Percentiles rank a stretch among this genome's conserved stretches.
These are phyloP conservation scores for Adelges cooleyi DNA, from an alignment of 1,140 invertebrate genomes.

Conservation along the genomic window DNA sequence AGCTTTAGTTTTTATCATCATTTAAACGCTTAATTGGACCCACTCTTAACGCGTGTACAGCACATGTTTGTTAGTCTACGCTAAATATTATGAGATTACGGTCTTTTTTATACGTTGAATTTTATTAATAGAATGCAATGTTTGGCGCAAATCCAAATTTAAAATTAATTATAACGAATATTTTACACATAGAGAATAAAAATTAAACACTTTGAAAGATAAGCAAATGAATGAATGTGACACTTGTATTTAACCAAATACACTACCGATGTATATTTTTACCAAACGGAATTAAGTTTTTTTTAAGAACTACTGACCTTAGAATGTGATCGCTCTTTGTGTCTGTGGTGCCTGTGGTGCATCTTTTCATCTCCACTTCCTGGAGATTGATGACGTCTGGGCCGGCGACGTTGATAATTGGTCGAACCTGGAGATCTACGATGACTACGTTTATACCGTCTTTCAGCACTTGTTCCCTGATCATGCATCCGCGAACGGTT, in stretches of 20 bases:
- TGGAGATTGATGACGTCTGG: constrained; percentile 35
- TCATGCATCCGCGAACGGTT: constrained; percentile 49
- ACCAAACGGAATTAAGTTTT: neutral
- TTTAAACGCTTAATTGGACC: constrained; percentile 9
- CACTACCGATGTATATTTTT: neutral
- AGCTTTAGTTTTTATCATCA: constrained; percentile 7
- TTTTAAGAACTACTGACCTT: constrained; percentile 11
- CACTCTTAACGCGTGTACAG: neutral
- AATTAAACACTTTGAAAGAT: too few relatives aligned
- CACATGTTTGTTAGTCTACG: constrained; percentile 14
- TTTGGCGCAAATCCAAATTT: neutral
- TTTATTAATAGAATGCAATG: constrained; percentile 7
- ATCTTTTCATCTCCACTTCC: constrained; percentile 15
- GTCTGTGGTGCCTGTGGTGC: constrained; percentile 37
- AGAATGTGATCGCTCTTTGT: constrained; percentile 33
- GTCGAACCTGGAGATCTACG: constrained; percentile 46
- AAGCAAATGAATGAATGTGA: constrained; percentile 25
- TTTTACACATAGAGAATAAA: too few relatives aligned
- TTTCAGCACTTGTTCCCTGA: constrained; percentile 47
- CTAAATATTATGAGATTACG: neutral
- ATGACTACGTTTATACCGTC: constrained; percentile 49
- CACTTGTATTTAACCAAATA: constrained; percentile 12
- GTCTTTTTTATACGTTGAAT: constrained; percentile 1
- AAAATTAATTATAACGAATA: too few relatives aligned
- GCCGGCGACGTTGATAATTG: constrained; percentile 35